Evolutionary conservation across 2,797 vertebrate species (phyloP).

Genomic region (Squalus acanthias): DNA sequence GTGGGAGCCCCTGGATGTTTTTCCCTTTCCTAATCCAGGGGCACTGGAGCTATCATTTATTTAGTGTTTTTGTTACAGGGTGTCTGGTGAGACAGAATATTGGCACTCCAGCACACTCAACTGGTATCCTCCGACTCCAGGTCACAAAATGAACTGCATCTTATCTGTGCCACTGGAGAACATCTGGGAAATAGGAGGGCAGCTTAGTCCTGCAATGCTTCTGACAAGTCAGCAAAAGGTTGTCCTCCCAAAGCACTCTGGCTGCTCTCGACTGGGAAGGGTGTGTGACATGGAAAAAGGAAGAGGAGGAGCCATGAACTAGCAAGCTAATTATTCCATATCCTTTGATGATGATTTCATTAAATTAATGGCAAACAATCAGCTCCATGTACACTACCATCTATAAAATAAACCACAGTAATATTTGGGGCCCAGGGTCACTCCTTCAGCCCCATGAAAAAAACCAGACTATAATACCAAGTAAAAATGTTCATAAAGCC

Average conservation of each 20-base stretch:
- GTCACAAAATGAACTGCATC: neutral
- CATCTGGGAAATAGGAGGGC: neutral
- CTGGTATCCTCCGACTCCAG: neutral
- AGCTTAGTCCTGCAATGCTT: neutral
- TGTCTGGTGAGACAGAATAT: neutral
- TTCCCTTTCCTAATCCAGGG: neutral
- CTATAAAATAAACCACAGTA: neutral
- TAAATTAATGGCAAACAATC: neutral
- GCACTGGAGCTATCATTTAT: neutral
- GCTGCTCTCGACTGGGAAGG: neutral
- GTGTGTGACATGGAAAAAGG: neutral
- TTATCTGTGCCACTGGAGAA: neutral
- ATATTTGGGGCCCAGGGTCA: neutral
- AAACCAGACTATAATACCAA: neutral
- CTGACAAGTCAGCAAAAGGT: neutral
- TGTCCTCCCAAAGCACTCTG: neutral
- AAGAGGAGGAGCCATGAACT: neutral
- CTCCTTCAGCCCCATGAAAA: neutral
- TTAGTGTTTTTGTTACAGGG: neutral
- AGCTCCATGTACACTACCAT: neutral
- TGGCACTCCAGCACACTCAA: neutral
- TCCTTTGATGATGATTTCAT: neutral
- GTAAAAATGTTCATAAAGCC: neutral
- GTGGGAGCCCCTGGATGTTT: neutral
- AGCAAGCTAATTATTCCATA: neutral